phyloP scores from a whole-genome alignment of 2,888 invertebrate species.

The Pristionchus entomophagus region DNA sequence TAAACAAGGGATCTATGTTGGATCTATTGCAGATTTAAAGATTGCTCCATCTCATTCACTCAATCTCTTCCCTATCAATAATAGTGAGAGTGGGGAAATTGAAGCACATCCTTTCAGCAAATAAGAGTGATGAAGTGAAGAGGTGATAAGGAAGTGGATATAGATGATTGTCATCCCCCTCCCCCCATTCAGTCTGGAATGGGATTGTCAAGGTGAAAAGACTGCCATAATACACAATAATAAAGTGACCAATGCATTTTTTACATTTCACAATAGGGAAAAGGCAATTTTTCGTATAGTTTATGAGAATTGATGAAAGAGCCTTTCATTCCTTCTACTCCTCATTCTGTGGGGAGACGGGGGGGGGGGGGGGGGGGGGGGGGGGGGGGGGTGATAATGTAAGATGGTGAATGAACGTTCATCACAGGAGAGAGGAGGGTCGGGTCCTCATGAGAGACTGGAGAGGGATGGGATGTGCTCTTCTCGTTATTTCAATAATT shows the following conservation, averaged over 20 bases:
- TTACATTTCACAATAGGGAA: no score
- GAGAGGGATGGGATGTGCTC: slow-evolving; percentile 4
- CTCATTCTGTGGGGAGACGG: slow-evolving; percentile 93
- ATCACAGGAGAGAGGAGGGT: slow-evolving; percentile 76
- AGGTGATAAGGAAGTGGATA: neutral
- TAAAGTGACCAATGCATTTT: no score
- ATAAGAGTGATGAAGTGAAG: neutral
- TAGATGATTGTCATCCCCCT: neutral
- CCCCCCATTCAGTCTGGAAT: neutral
- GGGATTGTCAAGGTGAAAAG: neutral
- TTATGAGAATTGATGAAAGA: neutral
- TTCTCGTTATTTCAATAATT: slow-evolving; percentile 9
- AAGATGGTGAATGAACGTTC: no score
- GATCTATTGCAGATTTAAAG: neutral
- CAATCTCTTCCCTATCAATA: slow-evolving; percentile 14
- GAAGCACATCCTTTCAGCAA: neutral
- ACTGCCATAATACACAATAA: neutral
- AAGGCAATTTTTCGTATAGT: neutral
- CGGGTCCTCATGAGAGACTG: slow-evolving; percentile 18
- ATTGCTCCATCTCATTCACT: slow-evolving; percentile 31
- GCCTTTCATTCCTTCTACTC: slow-evolving; percentile 80
- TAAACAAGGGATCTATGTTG: no score
- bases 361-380: no score
- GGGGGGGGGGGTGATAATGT: no score
- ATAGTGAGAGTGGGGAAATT: neutral